Evolutionary conservation across 2,888 invertebrate genomes (phyloP), one percentile per base, ranked within the genome.

Genomic region (Micoletzkya japonica): DNA sequence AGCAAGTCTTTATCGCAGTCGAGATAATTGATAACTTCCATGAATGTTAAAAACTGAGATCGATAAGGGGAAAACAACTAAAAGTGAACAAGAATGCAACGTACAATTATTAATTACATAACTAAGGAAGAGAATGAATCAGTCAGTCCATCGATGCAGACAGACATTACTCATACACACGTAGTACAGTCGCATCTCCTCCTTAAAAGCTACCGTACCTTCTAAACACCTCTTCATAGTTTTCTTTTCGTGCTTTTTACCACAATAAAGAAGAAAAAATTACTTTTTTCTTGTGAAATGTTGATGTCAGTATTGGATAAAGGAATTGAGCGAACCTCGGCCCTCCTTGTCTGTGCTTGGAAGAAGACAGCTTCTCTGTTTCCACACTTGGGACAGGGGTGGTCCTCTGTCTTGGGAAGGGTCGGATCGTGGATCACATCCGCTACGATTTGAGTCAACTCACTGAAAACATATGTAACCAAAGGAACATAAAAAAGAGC

Each of bases 401-500:
- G 98, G 83, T 98, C 96, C 86, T 96, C 95, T 0, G 98, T 97
- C 77, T 96, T 90, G 0, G 98, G 98, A 73, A 98, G 88, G 0
- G 98, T 98, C 3, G 98, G 98, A 86, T 99, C 98, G 58, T 95
- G 94, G 75, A 96, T 93, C 0, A 98, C 97, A 87, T 98, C 98
- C 0, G 95, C 93, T 69, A 95, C 94, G 82, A 99, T 98, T 87
- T 97, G 97, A 0, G 96, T 97, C 81, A 98, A 87, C 88, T 98
- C 97, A 87, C 92, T 93, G 86, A 73, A 87, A 81, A n/a, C n/a
- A n/a, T n/a, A n/a, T n/a, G n/a, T n/a, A 28, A 20, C 4, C n/a
- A n/a, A n/a, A n/a, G n/a, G n/a, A n/a, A n/a, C n/a, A n/a, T n/a
- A n/a, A 39, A 7, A 56, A 34, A 59, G 20, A 32, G 58, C 30